phyloP scores from a whole-genome alignment of 2,797 vertebrate genomes.

The Coranthus polyacanthus region DNA sequence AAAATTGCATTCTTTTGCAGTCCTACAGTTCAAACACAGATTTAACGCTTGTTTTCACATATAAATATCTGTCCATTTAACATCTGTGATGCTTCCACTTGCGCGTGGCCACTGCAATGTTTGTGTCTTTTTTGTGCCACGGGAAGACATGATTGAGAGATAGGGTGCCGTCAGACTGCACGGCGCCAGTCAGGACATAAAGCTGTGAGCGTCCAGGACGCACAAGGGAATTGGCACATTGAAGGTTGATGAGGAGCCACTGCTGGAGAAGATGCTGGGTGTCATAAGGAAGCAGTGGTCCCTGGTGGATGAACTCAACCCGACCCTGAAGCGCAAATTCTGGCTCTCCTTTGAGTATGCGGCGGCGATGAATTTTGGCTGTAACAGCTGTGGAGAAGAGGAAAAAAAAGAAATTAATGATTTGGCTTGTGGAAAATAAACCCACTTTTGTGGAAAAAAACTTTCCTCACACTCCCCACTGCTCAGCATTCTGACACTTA shows the following conservation, averaged over 20 bases:
- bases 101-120: conserved; percentile 85
- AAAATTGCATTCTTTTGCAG: neutral
- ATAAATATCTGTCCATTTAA: conserved; percentile 56
- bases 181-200: conserved; percentile 87
- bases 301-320: conserved; percentile 89
- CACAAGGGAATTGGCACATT: conserved; percentile 82
- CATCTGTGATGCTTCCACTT: conserved; percentile 92
- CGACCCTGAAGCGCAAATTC: conserved; percentile 88
- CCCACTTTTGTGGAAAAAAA: too few species aligned
- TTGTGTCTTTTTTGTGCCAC: conserved; percentile 88
- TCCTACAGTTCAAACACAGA: conserved; percentile 30
- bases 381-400: conserved; percentile 83
- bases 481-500: conserved; percentile 65
- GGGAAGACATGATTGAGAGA: conserved; percentile 85
- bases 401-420: neutral
- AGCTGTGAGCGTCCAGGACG: conserved; percentile 83
- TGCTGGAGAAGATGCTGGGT: conserved; percentile 88
- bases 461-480: neutral
- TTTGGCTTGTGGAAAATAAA: neutral
- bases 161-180: conserved; percentile 78
- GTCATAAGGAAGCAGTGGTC: conserved; percentile 88
- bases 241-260: conserved; percentile 91
- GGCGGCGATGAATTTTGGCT: conserved; percentile 87
- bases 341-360: conserved; percentile 71
- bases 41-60: conserved; percentile 2